These are phyloP conservation scores for Pogonognathellus flavescens DNA, from an alignment of 1,140 invertebrate genomes.

Conservation along the genomic window DNA sequence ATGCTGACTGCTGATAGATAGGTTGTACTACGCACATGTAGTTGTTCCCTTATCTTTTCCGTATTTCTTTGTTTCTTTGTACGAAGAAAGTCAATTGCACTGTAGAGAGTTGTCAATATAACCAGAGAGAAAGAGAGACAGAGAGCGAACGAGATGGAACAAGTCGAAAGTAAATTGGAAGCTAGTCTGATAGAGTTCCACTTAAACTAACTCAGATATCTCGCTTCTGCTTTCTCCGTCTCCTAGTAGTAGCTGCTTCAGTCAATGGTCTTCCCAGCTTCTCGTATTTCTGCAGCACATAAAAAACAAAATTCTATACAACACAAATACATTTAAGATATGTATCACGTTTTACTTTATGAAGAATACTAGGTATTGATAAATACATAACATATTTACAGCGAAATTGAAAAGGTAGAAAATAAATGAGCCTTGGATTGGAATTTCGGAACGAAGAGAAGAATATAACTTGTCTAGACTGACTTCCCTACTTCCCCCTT, in stretches of 20 bases:
- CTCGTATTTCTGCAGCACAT: neutral
- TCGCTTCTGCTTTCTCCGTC: neutral
- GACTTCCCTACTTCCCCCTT: neutral
- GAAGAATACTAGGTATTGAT: neutral
- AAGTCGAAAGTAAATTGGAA: conserved; percentile 26
- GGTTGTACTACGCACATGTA: neutral
- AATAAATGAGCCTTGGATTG: conserved; percentile 19
- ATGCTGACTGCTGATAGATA: neutral
- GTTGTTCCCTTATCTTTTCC: neutral
- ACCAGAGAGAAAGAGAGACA: no score
- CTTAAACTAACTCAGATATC: neutral
- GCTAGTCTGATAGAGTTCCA: neutral
- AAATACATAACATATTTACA: conserved; percentile 28
- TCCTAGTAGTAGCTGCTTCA: neutral
- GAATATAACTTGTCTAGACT: neutral
- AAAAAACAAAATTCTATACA: no score
- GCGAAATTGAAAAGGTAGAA: conserved; percentile 30
- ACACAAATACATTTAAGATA: neutral
- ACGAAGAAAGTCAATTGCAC: conserved; percentile 34
- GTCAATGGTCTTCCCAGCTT: neutral
- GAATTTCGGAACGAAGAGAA: neutral
- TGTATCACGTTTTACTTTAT: neutral
- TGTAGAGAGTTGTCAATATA: conserved; percentile 40
- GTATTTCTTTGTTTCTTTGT: neutral
- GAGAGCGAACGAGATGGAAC: neutral